These are phyloP conservation scores for Cheilosia variabilis DNA, from an alignment of 2,888 invertebrate genomes.

Conservation along the genomic window DNA sequence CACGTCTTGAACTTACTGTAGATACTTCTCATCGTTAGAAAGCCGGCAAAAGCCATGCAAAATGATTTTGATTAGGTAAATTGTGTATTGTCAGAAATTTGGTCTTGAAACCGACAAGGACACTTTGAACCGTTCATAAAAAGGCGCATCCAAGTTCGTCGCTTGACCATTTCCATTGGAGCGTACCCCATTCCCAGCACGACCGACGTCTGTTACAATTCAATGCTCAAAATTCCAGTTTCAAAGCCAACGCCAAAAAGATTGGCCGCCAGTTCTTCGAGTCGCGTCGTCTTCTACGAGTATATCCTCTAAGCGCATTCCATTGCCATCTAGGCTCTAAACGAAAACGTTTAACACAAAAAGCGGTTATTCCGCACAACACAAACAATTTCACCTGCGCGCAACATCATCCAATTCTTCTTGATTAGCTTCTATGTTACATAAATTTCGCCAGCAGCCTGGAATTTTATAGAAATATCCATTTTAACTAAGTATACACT, in stretches of 20 bases:
- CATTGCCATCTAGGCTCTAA: constrained; percentile 56
- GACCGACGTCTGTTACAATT: constrained; percentile 41
- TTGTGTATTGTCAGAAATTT: background rate
- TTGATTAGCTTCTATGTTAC: constrained; percentile 67
- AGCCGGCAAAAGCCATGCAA: too few relatives aligned
- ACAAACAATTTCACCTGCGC: constrained; percentile 64
- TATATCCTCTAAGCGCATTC: constrained; percentile 63
- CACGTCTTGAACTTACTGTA: too few relatives aligned
- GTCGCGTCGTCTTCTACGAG: constrained; percentile 8
- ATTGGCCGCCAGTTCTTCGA: background rate
- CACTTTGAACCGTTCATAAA: too few relatives aligned
- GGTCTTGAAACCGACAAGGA: too few relatives aligned
- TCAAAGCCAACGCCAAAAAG: constrained; percentile 44
- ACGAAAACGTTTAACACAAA: constrained; percentile 57
- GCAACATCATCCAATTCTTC: constrained; percentile 64
- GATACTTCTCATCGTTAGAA: too few relatives aligned
- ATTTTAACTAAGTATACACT: constrained; percentile 64
- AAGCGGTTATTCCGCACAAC: constrained; percentile 49
- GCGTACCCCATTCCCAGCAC: too few relatives aligned
- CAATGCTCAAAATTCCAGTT: constrained; percentile 58
- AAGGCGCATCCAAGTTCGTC: too few relatives aligned
- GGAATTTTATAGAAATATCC: constrained; percentile 69
- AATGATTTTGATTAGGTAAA: too few relatives aligned
- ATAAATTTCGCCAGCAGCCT: constrained; percentile 64
- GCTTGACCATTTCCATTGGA: background rate